Evolutionary conservation across 2,113 vertebrate species (phyloP), one percentile per base, ranked within the genome.

Genomic region (Anthoscopus minutus): DNA sequence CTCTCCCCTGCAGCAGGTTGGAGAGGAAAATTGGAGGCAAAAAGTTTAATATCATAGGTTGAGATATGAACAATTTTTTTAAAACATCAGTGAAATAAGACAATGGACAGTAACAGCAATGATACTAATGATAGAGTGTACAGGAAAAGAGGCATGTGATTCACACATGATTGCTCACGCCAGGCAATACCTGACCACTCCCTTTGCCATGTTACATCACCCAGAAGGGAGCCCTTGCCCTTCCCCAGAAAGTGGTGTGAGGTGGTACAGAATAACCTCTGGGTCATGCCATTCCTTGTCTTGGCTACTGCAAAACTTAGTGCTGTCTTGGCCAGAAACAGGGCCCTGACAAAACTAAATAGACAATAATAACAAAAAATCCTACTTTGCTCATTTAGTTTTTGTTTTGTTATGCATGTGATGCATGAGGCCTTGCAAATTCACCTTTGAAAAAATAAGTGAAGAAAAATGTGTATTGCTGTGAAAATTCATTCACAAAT

Each of bases 151-250:
- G 11, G 31, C 0, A 0, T 7, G 18, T 35, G 25, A 31, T 31
- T 65, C 51, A 30, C 15, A 54, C 4, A 16, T 6, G 24, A 35
- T 11, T 30, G 8, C 24, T 74, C 31, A 25, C 1, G 1, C 9
- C 30, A 0, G 2, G 20, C 20, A 57, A 9, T 16, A 57, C 5
- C 10, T 0, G 1, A 14, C 4, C 13, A 4, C 7, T 57, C 25
- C 4, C 5, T 35, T 57, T 0, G 0, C 7, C 50, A 42, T 13
- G 14, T 19, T 31, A 7, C 25, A 50, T 40, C 35, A 17, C 25
- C 9, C 25, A 57, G 13, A 50, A 35, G 31, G 31, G 21, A 76
- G 13, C 4, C 5, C 58, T 58, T 50, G 8, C 35, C 4, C 6
- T 50, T 25, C 7, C 37, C 44, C 44, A 31, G 61, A 42, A 76